Base-by-base conservation (phyloP, 2,113 vertebrate species). In the Siniperca chuatsi region DNA sequence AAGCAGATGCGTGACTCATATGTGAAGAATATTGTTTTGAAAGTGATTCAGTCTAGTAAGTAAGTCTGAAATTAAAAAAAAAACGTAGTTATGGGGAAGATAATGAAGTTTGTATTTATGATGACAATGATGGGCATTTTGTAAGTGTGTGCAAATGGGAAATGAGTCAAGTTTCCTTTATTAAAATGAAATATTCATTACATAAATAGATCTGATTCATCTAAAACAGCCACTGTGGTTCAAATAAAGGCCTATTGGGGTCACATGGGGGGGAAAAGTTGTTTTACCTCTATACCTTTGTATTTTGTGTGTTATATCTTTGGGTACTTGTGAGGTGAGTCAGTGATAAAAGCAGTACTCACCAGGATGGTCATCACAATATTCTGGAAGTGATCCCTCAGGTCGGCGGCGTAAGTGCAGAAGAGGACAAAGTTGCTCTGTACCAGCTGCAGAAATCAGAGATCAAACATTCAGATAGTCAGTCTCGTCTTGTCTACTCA, bases 341-440 rank as follows among this genome's bases (percentile, higher is more conserved):
- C 29, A 1, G 35, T 58, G 37, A 29, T 25, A 40, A 50, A 64
- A 33, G 68, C 52, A 21, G 23, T 12, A 94, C 98, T 97, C 93
- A 99, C 98, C 97, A 99, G 94, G 81, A 99, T 97, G 68, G 96
- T 97, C 75, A 99, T 89, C 85, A 99, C 98, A 81, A 99, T 96
- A 78, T 97, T 96, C 93, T 99, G 98, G 94, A 98, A 97, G 75
- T 99, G 97, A 65, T 96, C 95, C 37, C 94, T 96, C 61, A 99
- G 96, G 88, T 92, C 94, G 7, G 96, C 95, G 2, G 98, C 97
- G 0, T 99, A 97, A 6, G 96, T 98, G 90, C 98, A 99, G 95
- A 99, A 99, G 44, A 99, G 96, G 90, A 99, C 98, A 73, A 99
- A 97, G 93, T 99, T 99, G 92, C 95, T 97, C 94, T 99, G 98